Evolutionary conservation across 2,888 invertebrate genomes (phyloP), one percentile per base, ranked within the genome.

Genomic region (Hoplodrina ambigua): DNA sequence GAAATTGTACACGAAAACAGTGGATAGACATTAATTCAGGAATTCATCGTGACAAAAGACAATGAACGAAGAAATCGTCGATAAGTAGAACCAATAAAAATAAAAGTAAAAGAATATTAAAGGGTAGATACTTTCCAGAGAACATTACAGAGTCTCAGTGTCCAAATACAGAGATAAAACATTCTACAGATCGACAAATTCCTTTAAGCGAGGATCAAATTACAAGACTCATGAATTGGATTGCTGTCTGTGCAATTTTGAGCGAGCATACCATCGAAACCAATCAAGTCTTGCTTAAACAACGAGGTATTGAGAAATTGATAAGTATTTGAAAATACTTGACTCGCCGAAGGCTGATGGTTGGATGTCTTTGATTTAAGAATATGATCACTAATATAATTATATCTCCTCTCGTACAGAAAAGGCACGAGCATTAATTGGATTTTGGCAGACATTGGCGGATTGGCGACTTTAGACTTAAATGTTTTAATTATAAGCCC

Each of bases 171-270:
- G 75, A 60, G 75, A 68, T 60, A 49, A 68, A 58, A 46, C 57
- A 75, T 76, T 67, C 37, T 59, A 41, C 55, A 50, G 67, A 67
- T 75, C 50, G 44, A 53, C 76, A 68, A 60, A 80, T 80, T 76
- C 63, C 53, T 61, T 64, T 50, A 33, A 56, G n/a, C 55, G 44
- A 60, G 19, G 50, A 64, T 75, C 76, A 50, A 20, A 76, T 76
- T 76, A 76, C 80, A 49, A 67, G 46, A 70, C 25, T 67, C 53
- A 33, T 63, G 68, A 74, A 52, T 67, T 54, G 11, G 52, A 63
- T 59, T 49, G 62, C 75, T 67, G 58, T 55, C 80, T 55, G 80
- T 52, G 75, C 61, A 74, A 67, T 76, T 79, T 74, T 62, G 67
- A 62, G 10, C 67, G 52, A 11, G 58, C 74, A 79, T 75, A 66